A percentile compares a stretch with the other conserved stretches of the same genome.
Evolutionary conservation across 2,797 vertebrate species (phyloP).

Genomic region (Pseudochirops cupreus): DNA sequence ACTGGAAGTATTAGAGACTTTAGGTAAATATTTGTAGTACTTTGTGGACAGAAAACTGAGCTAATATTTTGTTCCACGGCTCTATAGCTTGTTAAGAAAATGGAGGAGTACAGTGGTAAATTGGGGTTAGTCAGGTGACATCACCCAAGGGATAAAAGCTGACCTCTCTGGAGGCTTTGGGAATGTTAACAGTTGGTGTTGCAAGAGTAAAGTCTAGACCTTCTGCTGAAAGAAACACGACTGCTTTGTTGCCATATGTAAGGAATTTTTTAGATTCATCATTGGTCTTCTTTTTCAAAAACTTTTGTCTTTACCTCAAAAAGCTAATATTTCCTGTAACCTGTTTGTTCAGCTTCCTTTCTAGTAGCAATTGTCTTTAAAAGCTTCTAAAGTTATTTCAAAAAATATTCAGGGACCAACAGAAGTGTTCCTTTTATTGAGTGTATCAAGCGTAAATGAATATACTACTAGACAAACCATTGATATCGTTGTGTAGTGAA

Average conservation of each 20-base stretch:
- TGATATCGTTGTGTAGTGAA: neutral
- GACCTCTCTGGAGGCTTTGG: neutral
- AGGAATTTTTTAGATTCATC: constrained; percentile 51
- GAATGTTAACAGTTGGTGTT: neutral
- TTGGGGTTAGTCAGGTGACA: constrained; percentile 57
- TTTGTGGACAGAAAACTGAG: constrained; percentile 30
- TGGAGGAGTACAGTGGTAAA: constrained; percentile 4
- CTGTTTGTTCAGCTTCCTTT: constrained; percentile 25
- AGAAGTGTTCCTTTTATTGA: constrained; percentile 9
- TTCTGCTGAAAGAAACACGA: neutral
- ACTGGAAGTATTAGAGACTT: constrained; percentile 3
- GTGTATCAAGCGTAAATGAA: constrained; percentile 12
- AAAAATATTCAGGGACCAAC: neutral
- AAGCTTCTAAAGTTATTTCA: neutral
- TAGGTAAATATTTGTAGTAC: constrained; percentile 8
- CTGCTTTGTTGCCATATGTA: constrained; percentile 17
- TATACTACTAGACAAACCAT: neutral
- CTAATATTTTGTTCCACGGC: constrained; percentile 9
- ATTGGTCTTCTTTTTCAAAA: constrained; percentile 54
- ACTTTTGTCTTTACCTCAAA: constrained; percentile 26
- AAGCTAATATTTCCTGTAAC: constrained; percentile 13
- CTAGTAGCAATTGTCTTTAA: neutral
- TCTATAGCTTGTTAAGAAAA: constrained; percentile 7
- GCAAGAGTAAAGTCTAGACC: constrained; percentile 42
- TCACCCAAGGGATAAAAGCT: constrained; percentile 63